Percentiles rank a stretch among this genome's conserved stretches.
Evolutionary conservation across 2,888 invertebrate species (phyloP).

Genomic region (Orthonevra nobilis): DNA sequence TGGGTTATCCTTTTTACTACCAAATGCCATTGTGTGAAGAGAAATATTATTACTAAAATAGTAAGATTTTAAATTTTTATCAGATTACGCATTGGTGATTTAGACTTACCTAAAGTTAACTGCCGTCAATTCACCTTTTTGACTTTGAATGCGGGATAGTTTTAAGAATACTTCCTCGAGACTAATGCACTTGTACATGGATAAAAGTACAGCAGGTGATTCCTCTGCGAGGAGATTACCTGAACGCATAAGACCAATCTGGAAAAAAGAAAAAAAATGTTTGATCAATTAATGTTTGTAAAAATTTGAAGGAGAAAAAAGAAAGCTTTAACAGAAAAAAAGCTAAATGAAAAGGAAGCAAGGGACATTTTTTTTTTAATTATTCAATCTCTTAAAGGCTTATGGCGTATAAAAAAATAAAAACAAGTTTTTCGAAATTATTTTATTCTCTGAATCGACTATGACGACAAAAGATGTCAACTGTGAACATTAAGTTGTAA

Average conservation of each 20-base stretch:
- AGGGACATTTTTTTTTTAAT: no score
- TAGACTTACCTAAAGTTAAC: slow-evolving; percentile 79
- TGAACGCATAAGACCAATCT: slow-evolving; percentile 97
- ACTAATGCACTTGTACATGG: slow-evolving; percentile 90
- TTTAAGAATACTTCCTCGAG: slow-evolving; percentile 96
- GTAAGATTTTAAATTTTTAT: no score
- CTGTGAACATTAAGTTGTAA: no score
- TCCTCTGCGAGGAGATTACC: slow-evolving; percentile 95
- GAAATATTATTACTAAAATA: slow-evolving; percentile 89
- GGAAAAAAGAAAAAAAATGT: slow-evolving; percentile 72
- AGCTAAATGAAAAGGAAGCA: no score
- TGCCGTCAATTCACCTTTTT: slow-evolving; percentile 81
- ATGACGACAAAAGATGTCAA: no score
- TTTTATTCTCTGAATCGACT: no score
- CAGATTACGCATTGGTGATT: background rate
- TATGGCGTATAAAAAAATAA: no score
- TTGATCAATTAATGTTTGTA: no score
- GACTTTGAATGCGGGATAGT: slow-evolving; percentile 90
- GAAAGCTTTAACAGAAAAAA: no score
- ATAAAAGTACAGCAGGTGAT: slow-evolving; percentile 90
- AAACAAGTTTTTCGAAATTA: no score
- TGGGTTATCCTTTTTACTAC: slow-evolving; percentile 89
- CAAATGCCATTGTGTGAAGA: slow-evolving; percentile 90
- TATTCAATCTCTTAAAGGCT: no score
- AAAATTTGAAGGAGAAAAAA: no score